phyloP scores from a whole-genome alignment of 2,888 invertebrate genomes.

The Spicauda simplicius region DNA sequence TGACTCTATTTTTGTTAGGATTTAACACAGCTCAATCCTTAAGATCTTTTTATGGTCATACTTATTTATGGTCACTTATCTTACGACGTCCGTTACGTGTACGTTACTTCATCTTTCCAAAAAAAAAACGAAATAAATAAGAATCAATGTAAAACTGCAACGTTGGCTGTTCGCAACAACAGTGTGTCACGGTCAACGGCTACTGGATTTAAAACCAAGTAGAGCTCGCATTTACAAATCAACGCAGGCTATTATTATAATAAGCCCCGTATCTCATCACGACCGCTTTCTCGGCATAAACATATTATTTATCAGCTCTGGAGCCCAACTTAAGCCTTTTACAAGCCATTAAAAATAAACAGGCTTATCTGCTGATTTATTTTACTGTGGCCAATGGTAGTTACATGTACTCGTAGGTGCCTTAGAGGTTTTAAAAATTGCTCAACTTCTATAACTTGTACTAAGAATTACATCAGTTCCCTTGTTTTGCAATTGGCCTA shows the following conservation, averaged over 20 bases:
- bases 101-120: too few relatives aligned
- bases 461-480: too few relatives aligned
- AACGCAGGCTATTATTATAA: constrained; percentile 63
- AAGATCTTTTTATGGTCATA: too few relatives aligned
- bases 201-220: constrained; percentile 60
- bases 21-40: too few relatives aligned
- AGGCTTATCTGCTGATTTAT: constrained; percentile 56
- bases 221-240: constrained; percentile 66
- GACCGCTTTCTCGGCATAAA: constrained; percentile 67
- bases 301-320: constrained; percentile 64
- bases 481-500: too few relatives aligned
- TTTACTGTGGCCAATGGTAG: constrained; percentile 28
- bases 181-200: constrained; percentile 53
- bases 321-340: constrained; percentile 47
- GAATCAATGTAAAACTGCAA: not conserved
- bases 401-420: constrained; percentile 17
- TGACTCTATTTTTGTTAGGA: too few relatives aligned
- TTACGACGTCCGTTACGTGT: too few relatives aligned
- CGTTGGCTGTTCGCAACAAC: constrained; percentile 27
- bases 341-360: constrained; percentile 54
- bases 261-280: constrained; percentile 65
- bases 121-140: too few relatives aligned
- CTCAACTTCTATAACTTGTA: too few relatives aligned
- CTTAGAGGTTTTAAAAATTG: constrained; percentile 14
- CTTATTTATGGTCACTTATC: too few relatives aligned